Evolutionary conservation across 2,113 vertebrate species (phyloP).

Genomic region (Phrynosoma platyrhinos): DNA sequence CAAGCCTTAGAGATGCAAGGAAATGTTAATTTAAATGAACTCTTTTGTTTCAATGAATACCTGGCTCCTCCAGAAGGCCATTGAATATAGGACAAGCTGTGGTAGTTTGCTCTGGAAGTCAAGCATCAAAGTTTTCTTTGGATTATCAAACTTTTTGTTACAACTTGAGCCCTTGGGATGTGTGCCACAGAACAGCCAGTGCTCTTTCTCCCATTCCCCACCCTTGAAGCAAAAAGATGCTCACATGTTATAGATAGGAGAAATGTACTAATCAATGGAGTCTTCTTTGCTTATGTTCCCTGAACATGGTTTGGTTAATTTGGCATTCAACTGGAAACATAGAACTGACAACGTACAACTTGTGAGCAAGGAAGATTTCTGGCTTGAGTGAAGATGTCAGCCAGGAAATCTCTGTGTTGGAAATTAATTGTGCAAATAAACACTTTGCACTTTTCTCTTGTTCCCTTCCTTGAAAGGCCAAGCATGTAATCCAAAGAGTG

Average conservation of each 20-base stretch:
- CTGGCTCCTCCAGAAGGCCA: neutral
- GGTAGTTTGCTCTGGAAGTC: neutral
- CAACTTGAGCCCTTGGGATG: neutral
- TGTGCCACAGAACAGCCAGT: neutral
- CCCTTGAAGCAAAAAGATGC: neutral
- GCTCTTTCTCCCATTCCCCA: neutral
- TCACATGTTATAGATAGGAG: neutral
- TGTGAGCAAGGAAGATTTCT: neutral
- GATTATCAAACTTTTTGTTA: neutral
- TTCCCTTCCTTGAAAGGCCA: accelerated
- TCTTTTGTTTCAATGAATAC: neutral
- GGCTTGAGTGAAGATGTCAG: slow-evolving; percentile 35
- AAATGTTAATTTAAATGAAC: neutral
- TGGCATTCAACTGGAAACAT: neutral
- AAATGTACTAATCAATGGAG: neutral
- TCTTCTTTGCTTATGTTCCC: accelerated
- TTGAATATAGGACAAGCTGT: neutral
- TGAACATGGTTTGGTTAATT: accelerated
- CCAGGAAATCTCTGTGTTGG: slow-evolving; percentile 34
- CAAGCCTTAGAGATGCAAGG: neutral
- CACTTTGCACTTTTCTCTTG: slow-evolving; percentile 22
- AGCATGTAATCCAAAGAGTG: neutral
- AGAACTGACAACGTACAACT: accelerated
- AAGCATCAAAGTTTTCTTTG: neutral
- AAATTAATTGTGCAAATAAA: slow-evolving; percentile 53